A percentile compares a stretch with the other conserved stretches of the same genome.
These are phyloP conservation scores for Callospermophilus lateralis DNA, from an alignment of 2,113 vertebrate species.

Conservation along the genomic window DNA sequence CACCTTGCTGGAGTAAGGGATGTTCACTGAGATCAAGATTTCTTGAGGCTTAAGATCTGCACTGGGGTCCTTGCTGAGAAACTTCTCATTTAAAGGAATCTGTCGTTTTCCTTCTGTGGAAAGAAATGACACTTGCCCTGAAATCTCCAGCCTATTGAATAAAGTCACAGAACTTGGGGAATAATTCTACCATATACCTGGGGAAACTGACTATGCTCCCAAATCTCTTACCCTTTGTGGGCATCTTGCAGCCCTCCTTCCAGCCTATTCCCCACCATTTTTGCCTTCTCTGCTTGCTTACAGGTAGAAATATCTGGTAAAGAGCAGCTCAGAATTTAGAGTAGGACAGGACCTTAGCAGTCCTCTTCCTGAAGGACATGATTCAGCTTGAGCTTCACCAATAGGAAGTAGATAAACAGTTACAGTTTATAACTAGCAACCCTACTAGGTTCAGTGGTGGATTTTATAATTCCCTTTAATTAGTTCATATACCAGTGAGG, in stretches of 20 bases:
- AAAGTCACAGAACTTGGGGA: not conserved
- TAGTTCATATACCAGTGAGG: not conserved
- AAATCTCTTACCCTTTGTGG: not conserved
- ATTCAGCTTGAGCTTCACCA: not conserved
- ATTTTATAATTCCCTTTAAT: not conserved
- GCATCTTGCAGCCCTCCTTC: not conserved
- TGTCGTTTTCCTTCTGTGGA: conserved; percentile 84
- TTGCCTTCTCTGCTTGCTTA: not conserved
- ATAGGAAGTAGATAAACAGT: not conserved
- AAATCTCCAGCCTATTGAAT: not conserved
- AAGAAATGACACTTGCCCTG: conserved; percentile 47
- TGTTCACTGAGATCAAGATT: conserved; percentile 90
- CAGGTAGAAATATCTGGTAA: not conserved
- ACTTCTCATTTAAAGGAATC: conserved; percentile 90
- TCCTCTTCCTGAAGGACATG: not conserved
- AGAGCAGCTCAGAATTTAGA: not conserved
- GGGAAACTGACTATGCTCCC: not conserved
- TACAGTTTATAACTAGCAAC: not conserved
- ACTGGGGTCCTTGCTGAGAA: conserved; percentile 89
- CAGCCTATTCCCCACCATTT: not conserved
- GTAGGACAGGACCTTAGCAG: not conserved
- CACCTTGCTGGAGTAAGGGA: conserved; percentile 92
- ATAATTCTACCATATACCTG: not conserved
- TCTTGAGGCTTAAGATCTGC: conserved; percentile 90
- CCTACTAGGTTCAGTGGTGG: not conserved